phyloP scores from a whole-genome alignment of 2,113 vertebrate genomes.

The Megalops atlanticus region DNA sequence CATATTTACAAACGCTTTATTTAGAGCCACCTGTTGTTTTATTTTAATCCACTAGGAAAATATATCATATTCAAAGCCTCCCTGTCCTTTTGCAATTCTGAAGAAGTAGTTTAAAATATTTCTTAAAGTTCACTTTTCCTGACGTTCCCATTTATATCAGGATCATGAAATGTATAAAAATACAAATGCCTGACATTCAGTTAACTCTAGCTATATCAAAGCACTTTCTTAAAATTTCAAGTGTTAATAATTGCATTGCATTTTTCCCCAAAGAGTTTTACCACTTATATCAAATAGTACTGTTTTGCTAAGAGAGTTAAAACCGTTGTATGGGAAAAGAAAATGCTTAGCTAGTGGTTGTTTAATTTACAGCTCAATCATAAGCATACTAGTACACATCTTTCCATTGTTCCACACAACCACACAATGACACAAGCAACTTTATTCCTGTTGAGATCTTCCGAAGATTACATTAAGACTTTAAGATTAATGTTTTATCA shows the following conservation, averaged over 20 bases:
- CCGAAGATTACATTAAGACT: not conserved
- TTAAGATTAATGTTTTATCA: too few relatives aligned
- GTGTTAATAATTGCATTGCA: not conserved
- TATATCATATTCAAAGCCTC: not conserved
- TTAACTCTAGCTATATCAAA: not conserved
- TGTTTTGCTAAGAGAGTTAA: not conserved
- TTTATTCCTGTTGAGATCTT: not conserved
- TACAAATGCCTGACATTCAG: not conserved
- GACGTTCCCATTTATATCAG: not conserved
- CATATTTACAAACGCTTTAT: slow-evolving; percentile 60
- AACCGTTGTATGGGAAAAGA: not conserved
- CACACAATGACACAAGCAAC: not conserved
- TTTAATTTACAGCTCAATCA: not conserved
- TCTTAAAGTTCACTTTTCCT: too few relatives aligned
- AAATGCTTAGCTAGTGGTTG: not conserved
- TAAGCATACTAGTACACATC: not conserved
- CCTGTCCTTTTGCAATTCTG: not conserved
- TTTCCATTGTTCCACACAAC: not conserved
- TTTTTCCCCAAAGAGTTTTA: not conserved
- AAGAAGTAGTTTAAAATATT: not conserved
- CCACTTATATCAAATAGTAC: not conserved
- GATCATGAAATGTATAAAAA: not conserved
- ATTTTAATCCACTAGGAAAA: slow-evolving; percentile 19
- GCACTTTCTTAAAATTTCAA: not conserved
- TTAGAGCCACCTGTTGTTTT: slow-evolving; percentile 56